Evolutionary conservation across 2,113 vertebrate genomes (phyloP), one percentile per base, ranked within the genome.

Genomic region (Siniperca knerii): DNA sequence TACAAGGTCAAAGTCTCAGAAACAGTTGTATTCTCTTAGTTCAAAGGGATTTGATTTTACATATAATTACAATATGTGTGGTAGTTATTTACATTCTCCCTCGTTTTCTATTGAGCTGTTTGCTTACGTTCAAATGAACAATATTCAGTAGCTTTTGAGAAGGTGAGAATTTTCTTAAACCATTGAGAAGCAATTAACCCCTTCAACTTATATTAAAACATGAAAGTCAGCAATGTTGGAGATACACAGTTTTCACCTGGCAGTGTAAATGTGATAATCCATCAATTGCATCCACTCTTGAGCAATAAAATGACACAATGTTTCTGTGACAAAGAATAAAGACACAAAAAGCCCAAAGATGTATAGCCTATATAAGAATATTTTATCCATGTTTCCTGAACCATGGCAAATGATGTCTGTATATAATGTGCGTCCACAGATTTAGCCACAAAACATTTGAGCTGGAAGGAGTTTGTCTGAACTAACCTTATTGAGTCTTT

Each of bases 361-460:
- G 21, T 4, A 29, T 29, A 29, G 29, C 29, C 1, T 42, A 23
- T 33, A 18, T 23, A 20, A 11, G 16, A 52, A 55, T 21, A 33
- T 21, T 13, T 68, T 54, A 20, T 42, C 6, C 33, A 11, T 33
- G 11, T 61, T 40, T n/a, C 2, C 29, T 42, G 57, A 74, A 55
- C 21, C 6, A 1, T 13, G 46, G 12, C 29, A 54, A 40, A 42
- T 23, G 67, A 42, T 77, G 57, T 15, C 33, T 35, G 46, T 25
- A 29, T 42, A 23, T 33, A 62, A 70, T 35, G 21, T 35, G 73
- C 11, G 4, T 8, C 57, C 62, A 23, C 67, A 82, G 40, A 73
- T 72, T 60, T n/a, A 52, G 7, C 66, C 75, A 66, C 55, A 75
- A 82, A 69, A 55, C 8, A 77, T 18, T 21, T 25, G 23, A 81